Evolutionary conservation across 2,797 vertebrate species (phyloP).

Genomic region (Fratercula arctica): DNA sequence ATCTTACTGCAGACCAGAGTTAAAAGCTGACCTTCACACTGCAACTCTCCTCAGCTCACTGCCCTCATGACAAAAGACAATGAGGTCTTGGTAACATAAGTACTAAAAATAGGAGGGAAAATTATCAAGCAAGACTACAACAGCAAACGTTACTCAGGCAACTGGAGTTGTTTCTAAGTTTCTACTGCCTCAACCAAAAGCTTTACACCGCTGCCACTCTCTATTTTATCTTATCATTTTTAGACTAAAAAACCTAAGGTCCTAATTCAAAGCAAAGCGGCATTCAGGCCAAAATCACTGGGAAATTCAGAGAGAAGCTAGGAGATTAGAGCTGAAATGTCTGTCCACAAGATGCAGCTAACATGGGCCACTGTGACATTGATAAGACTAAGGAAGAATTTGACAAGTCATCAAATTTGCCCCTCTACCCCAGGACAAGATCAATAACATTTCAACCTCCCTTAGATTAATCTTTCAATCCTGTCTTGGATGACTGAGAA

Average conservation of each 20-base stretch:
- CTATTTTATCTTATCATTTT: not conserved
- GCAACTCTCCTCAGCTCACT: conserved; percentile 6
- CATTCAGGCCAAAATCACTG: not conserved
- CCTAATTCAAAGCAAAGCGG: not conserved
- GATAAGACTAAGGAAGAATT: not conserved
- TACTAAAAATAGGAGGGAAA: conserved; percentile 42
- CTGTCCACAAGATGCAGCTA: not conserved
- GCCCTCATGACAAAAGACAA: conserved; percentile 27
- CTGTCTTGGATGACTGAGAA: not conserved
- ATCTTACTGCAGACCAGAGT: not conserved
- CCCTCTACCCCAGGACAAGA: not conserved
- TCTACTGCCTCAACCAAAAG: not conserved
- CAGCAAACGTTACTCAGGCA: not conserved
- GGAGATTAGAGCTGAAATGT: not conserved
- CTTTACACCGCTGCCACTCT: not conserved
- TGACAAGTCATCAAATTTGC: not conserved
- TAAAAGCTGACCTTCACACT: conserved; percentile 58
- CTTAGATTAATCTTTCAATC: not conserved
- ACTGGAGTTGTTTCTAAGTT: not conserved
- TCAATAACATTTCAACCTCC: not conserved
- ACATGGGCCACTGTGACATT: not conserved
- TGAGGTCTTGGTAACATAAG: not conserved
- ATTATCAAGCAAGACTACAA: conserved; percentile 22
- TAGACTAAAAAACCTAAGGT: not conserved
- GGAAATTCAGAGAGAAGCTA: not conserved